phyloP scores from a whole-genome alignment of 2,113 vertebrate genomes.

The Echinops telfairi region DNA sequence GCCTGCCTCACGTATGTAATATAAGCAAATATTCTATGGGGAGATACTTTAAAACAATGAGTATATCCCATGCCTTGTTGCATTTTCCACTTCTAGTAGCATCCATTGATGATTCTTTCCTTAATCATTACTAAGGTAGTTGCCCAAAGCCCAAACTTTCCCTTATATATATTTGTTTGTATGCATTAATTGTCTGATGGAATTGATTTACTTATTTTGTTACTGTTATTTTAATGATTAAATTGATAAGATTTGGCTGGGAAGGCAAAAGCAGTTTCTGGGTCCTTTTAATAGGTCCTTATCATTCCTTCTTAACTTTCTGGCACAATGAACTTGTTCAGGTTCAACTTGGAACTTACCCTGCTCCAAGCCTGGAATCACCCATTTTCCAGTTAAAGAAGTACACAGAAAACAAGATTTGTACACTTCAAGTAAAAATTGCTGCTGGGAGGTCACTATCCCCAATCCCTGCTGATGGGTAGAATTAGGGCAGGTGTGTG shows the following conservation, averaged over 20 bases:
- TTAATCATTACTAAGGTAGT: not conserved
- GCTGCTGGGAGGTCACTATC: not conserved
- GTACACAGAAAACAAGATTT: slow-evolving; percentile 31
- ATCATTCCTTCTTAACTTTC: not conserved
- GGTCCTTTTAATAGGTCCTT: not conserved
- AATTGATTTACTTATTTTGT: not conserved
- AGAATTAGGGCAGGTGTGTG: not conserved
- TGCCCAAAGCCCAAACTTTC: not conserved
- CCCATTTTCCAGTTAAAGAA: slow-evolving; percentile 7
- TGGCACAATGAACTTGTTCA: not conserved
- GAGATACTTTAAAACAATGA: not conserved
- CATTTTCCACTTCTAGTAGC: not conserved
- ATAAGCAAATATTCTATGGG: not conserved
- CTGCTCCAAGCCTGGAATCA: not conserved
- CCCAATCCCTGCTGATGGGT: not conserved
- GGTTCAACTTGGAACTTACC: not conserved
- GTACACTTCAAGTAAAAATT: not conserved
- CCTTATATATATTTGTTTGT: not conserved
- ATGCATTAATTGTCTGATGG: no score
- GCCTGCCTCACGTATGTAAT: not conserved
- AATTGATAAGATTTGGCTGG: not conserved
- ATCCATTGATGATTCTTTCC: not conserved
- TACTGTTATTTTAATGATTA: slow-evolving; percentile 18
- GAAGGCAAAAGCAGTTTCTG: not conserved
- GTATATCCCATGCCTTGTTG: not conserved